Evolutionary conservation across 1,140 invertebrate genomes (phyloP), one percentile per base, ranked within the genome.

Genomic region (Ptiloglossa arizonensis): DNA sequence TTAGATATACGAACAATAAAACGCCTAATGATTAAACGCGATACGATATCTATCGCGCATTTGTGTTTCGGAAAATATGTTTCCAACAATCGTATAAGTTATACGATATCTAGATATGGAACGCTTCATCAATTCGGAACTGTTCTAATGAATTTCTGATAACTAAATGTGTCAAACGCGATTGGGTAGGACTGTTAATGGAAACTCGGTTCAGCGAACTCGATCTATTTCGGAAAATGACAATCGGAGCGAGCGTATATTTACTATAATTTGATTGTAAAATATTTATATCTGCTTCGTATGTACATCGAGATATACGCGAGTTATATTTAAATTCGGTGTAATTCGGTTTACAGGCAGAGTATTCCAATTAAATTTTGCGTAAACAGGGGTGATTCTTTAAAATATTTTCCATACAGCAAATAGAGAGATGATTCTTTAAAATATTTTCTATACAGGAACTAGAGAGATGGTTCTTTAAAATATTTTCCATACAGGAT

Each of bases 161-260:
- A 46, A 59, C 24, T 46, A 70, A 59, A 71, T 59, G 38, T 60
- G 41, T 60, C 69, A 60, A 60, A 71, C 56, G 24, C 11, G 56
- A 13, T 9, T 41, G 52, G 1, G n/a, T 15, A 38, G 46, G n/a
- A 11, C n/a, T 46, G 22, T 17, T 44, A 24, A 35, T 48, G 41
- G 41, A 24, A 60, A 60, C 41, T 44, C 56, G 24, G 59, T 59
- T 5, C 41, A 5, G 1, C 2, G 68, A 70, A 70, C 17, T n/a
- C 27, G 17, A 29, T 13, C 8, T 24, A 17, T 27, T 6, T 22
- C 5, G 22, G 5, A 19, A 70, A 44, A 19, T 46, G 15, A 19
- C 48, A 24, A 29, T 59, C 13, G 15, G 35, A 48, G 11, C 29
- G 24, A 60, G 38, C 11, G 41, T 48, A 46, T 24, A 41, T 48